phyloP scores from a whole-genome alignment of 2,888 invertebrate species.

The Philonicus albiceps region DNA sequence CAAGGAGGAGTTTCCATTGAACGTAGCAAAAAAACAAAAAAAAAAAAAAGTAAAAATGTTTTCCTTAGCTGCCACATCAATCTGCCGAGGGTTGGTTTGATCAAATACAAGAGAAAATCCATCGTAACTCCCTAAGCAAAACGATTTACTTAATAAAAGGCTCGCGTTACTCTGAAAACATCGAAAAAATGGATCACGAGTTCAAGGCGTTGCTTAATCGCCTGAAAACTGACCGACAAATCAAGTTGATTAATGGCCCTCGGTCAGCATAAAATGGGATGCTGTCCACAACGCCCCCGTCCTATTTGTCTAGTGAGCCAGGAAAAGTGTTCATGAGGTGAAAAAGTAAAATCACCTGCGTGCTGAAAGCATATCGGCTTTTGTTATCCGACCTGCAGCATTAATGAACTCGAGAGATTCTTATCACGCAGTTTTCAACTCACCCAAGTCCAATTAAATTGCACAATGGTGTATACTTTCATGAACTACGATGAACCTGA shows the following conservation, averaged over 20 bases:
- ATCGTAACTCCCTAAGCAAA: background rate
- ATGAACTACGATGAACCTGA: background rate
- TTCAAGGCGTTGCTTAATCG: slow-evolving; percentile 2
- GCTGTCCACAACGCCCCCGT: background rate
- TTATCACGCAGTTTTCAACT: background rate
- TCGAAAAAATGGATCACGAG: background rate
- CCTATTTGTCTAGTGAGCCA: background rate
- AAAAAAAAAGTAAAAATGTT: too few species aligned
- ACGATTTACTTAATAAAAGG: background rate
- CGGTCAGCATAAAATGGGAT: background rate
- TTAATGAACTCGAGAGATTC: background rate
- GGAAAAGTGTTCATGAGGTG: background rate
- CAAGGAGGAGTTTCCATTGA: background rate
- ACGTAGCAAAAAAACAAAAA: background rate
- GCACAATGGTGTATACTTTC: background rate
- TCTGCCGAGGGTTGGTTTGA: background rate
- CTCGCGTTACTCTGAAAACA: background rate
- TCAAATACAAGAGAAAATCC: background rate
- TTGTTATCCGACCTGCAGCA: background rate
- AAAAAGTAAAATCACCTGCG: background rate
- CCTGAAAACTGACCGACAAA: slow-evolving; percentile 1
- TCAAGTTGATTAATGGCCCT: background rate
- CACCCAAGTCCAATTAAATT: background rate
- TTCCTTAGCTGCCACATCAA: background rate
- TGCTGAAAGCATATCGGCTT: background rate